Base-by-base conservation (phyloP, 1,140 invertebrate species). In the Diorhabda elongata region DNA sequence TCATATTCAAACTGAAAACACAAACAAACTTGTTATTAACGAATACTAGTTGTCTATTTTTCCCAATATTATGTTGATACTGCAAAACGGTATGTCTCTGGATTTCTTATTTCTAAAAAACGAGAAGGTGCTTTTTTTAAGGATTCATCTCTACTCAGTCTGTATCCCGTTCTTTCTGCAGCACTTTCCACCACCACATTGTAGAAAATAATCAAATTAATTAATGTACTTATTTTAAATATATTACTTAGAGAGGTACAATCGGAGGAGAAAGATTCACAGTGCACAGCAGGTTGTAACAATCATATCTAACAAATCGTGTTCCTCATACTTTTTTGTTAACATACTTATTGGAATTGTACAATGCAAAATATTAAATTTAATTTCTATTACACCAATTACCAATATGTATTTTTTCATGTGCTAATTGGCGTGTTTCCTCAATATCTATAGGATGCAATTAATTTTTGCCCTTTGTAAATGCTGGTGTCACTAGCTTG, bases 361-460 rank as follows among this genome's bases (percentile, higher is more conserved):
- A 43, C 60, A 47, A 44, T 61, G 52, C 5, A 43, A 59, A 43
- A 66, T 66, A 59, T 42, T 42, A 59, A 66, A 68, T 63, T 68
- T 68, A 11, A 26, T 68, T 61, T 63, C 52, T 3, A 68, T 45
- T 8, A 58, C 26, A 52, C 60, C 66, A 61, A 68, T 68, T 68
- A 42, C 62, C 66, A 42, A 68, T 44, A 47, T 62, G 66, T 42
- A 68, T 62, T 61, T 59, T 61, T 4, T 47, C 60, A 68, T 68
- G 43, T 11, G 60, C 58, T 7, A 68, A 52, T 8, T 61, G 45
- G 5, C 60, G n/a, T 62, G 66, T 62, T 58, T 7, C 45, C 59
- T 68, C 66, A 57, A 68, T 68, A 47, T 68, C 58, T 11, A 63
- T n/a, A 42, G 66, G 66, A 57, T 68, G 59, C 57, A 68, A 47